Evolutionary conservation across 2,113 vertebrate genomes (phyloP).

Genomic region (Terrapene triunguis): DNA sequence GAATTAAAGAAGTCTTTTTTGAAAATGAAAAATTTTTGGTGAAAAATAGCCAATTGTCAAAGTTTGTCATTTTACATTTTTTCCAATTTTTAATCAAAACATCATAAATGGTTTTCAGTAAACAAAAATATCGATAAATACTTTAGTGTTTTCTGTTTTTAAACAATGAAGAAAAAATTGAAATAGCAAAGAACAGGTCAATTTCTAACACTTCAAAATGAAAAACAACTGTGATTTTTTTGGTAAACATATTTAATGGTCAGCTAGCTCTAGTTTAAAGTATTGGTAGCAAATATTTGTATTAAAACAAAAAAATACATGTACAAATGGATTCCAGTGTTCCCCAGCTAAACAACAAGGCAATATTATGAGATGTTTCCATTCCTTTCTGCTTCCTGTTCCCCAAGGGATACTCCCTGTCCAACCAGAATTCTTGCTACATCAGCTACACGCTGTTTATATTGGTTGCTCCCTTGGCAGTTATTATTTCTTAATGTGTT

Average conservation of each 20-base stretch:
- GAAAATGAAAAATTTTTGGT: not conserved
- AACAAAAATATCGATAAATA: not conserved
- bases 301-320: not conserved
- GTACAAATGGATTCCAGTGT: not conserved
- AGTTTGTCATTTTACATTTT: not conserved
- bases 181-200: not conserved
- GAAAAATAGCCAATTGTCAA: not conserved
- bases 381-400: not conserved
- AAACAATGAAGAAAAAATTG: not conserved
- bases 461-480: slow-evolving; percentile 68
- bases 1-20: slow-evolving; percentile 13
- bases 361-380: accelerated
- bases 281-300: not conserved
- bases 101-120: not conserved
- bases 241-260: not conserved
- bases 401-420: slow-evolving; percentile 39
- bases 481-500: slow-evolving; percentile 77
- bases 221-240: not conserved
- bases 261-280: not conserved
- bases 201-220: not conserved
- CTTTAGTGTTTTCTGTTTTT: not conserved
- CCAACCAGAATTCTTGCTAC: slow-evolving; percentile 47
- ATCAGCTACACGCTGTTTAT: slow-evolving; percentile 64
- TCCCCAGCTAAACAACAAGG: not conserved
- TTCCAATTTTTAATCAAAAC: not conserved